Evolutionary conservation across 2,888 invertebrate species (phyloP), one percentile per base, ranked within the genome.

Genomic region (Acleris cristana): DNA sequence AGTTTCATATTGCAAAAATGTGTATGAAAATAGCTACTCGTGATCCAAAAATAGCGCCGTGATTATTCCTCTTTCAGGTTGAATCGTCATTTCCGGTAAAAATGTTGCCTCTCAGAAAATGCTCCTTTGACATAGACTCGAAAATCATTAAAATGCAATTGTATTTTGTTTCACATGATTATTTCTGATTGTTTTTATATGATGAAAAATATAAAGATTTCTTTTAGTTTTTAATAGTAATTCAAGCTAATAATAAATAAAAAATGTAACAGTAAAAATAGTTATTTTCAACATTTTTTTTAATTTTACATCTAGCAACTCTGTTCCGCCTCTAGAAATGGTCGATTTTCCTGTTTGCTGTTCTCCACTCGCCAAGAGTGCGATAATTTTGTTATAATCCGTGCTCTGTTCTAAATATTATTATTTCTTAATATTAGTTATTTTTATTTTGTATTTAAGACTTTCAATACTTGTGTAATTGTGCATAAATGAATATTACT

Each of bases 281-380:
- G 14, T n/a, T 18, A 30, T 48, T 57, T 52, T 56, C 7, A 69
- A 59, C 65, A 52, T 67, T 53, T 57, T 40, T 30, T 53, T 70
- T 69, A 64, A 63, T 65, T 60, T 71, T 40, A 34, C 56, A 30
- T 58, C 44, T 62, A 72, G 72, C 76, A 79, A 78, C 78, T 74
- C 73, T 78, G 85, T 88, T 89, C 89, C 83, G 78, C 82, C 84
- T 84, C 85, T 84, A 82, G 83, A 89, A 90, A 92, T 90, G 87
- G 87, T 88, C 88, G 91, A 88, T 90, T 91, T 93, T 92, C 93
- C 93, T 92, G 93, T 93, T 90, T 87, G 90, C 87, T 83, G 88
- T 86, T 86, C 89, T 87, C 86, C 88, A 86, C 89, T 91, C 87
- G 86, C 82, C 83, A 86, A 88, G 85, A 87, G 87, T 86, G 87